These are phyloP conservation scores for Dendroctonus ponderosae DNA, from an alignment of 1,140 invertebrate genomes.

Conservation along the genomic window DNA sequence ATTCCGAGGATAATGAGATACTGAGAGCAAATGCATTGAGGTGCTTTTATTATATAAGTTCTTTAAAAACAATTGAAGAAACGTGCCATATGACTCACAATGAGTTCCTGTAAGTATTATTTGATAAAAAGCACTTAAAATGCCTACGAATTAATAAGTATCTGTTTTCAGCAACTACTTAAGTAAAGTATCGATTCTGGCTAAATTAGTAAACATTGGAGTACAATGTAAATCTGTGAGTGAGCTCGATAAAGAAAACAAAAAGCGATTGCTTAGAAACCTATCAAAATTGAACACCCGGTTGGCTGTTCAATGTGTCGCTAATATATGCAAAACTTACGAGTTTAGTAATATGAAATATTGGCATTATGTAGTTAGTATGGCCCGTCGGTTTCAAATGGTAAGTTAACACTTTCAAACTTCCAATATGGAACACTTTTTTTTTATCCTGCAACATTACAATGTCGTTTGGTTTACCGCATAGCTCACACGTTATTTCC, in stretches of 20 bases:
- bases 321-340: constrained; percentile 40
- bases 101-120: no score
- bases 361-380: constrained; percentile 41
- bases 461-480: background rate
- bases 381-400: constrained; percentile 34
- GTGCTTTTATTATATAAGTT: constrained; percentile 40
- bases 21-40: constrained; percentile 40
- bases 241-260: constrained; percentile 37
- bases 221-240: constrained; percentile 30
- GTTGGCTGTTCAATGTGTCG: constrained; percentile 39
- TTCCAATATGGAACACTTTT: background rate
- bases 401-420: constrained; percentile 19
- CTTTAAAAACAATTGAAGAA: no score
- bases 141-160: background rate
- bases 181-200: constrained; percentile 39
- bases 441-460: constrained; percentile 2
- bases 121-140: no score
- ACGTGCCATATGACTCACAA: no score
- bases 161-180: constrained; percentile 39
- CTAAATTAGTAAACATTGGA: constrained; percentile 38
- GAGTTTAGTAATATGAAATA: constrained; percentile 37
- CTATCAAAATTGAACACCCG: constrained; percentile 32
- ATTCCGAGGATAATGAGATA: constrained; percentile 22
- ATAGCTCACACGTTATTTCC: no score
- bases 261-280: constrained; percentile 38